phyloP scores from a whole-genome alignment of 2,797 vertebrate genomes.

The Selene dorsalis region DNA sequence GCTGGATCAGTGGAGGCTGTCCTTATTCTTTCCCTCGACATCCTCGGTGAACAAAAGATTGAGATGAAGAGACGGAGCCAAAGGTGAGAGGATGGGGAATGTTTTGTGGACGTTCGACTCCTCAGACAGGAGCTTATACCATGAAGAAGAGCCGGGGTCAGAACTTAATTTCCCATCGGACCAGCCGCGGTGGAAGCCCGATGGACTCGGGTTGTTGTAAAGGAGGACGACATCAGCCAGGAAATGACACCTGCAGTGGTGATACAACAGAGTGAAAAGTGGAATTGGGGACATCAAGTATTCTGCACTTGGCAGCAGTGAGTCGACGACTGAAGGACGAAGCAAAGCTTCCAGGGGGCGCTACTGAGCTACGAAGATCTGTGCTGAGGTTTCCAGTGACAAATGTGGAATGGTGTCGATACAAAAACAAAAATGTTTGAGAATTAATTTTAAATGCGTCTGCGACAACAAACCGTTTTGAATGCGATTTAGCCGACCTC shows the following conservation, averaged over 20 bases:
- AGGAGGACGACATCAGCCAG: neutral
- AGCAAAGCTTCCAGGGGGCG: neutral
- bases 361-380: neutral
- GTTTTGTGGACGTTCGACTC: constrained; percentile 14
- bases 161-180: constrained; percentile 36
- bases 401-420: neutral
- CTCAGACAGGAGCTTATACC: constrained; percentile 16
- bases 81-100: constrained; percentile 11
- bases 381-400: neutral
- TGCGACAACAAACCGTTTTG: too few relatives aligned
- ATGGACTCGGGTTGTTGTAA: neutral
- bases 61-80: neutral
- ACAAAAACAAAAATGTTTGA: neutral
- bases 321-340: neutral
- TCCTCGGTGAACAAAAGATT: constrained; percentile 24
- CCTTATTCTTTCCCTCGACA: constrained; percentile 5
- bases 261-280: neutral
- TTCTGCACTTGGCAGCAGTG: neutral
- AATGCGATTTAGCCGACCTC: neutral
- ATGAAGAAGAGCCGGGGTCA: neutral
- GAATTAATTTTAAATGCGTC: too few relatives aligned
- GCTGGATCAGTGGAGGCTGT: constrained; percentile 18
- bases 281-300: neutral
- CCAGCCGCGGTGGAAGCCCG: neutral
- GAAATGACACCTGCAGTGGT: neutral